Percentiles rank a stretch among this genome's conserved stretches.
Conservation (phyloP, 2,888 invertebrate species). For the Apamea epomidion region DNA sequence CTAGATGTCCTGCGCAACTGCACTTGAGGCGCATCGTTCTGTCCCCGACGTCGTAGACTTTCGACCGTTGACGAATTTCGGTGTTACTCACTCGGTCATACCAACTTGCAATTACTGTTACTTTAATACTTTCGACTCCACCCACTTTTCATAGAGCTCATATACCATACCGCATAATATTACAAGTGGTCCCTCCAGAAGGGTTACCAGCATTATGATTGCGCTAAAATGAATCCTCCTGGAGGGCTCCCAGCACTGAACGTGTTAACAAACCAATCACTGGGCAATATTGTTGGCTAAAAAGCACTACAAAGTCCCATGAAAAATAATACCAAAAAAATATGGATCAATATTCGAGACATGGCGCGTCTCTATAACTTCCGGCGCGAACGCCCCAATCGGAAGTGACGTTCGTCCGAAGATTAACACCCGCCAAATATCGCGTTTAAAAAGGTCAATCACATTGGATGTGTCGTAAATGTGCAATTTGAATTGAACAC, state of each 20-base stretch:
- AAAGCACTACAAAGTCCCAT: neutral
- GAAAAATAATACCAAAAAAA: conserved; percentile 45
- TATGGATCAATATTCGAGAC: conserved; percentile 65
- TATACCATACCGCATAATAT: neutral
- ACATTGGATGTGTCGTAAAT: conserved; percentile 60
- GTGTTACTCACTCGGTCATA: too few species aligned
- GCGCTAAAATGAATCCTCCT: neutral
- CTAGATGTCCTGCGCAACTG: too few species aligned
- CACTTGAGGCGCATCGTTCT: too few species aligned
- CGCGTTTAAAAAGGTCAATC: conserved; percentile 70
- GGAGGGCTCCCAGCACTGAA: neutral
- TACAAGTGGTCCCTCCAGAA: neutral
- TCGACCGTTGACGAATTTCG: too few species aligned
- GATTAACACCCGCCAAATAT: conserved; percentile 73
- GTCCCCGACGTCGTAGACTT: too few species aligned
- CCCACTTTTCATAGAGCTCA: neutral
- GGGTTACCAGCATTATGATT: neutral
- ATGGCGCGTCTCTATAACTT: conserved; percentile 64
- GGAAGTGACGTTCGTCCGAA: conserved; percentile 72
- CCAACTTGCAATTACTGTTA: neutral
- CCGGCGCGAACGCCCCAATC: conserved; percentile 69
- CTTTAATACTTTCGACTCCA: neutral
- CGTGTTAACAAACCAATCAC: neutral
- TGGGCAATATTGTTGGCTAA: neutral
- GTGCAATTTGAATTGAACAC: conserved; percentile 61